Base-by-base conservation (phyloP, 2,888 invertebrate species). In the Cinara cedri region DNA sequence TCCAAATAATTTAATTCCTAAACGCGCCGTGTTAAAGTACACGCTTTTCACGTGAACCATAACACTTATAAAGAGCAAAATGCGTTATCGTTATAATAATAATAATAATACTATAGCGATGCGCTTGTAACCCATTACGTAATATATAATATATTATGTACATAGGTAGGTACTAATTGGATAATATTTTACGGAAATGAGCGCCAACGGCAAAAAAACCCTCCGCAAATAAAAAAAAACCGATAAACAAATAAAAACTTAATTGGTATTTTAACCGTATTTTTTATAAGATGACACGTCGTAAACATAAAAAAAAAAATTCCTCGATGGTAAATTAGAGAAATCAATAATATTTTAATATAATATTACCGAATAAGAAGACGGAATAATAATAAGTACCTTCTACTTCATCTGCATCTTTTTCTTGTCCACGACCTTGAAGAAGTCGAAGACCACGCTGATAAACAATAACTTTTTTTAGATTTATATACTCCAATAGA, bases 1-100 rank as follows among this genome's bases (percentile, higher is more conserved):
- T 72, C 10, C 44, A 6, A 51, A 60, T 60, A 72, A 62, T 72
- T 62, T 19, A 72, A 72, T 49, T 72, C 49, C 19, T n/a, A 26
- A 21, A 51, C 49, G 62, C 60, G 19, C n/a, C 19, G 57, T 16
- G 55, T 71, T 60, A 11, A 14, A 72, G 1, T 49, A 60, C 60
- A 49, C 19, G 34, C 14, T 49, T 62, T 72, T 49, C 62, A 26
- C 34, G 16, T 49, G 34, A 72, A 72, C 62, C 49, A 19, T 49
- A 34, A 34, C 19, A 49, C 16, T 49, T 16, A 72, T 16, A 72
- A 72, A 19, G 34, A 51, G 46, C 14, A 49, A 72, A 62, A 72
- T 72, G 1, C 19, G 14, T 72, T 62, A 60, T 72, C n/a, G 34
- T 34, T 3, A 34, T 34, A 34, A 34, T 34, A 34, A 34, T 34